phyloP scores from a whole-genome alignment of 2,113 vertebrate genomes.

The Chrysemys picta region DNA sequence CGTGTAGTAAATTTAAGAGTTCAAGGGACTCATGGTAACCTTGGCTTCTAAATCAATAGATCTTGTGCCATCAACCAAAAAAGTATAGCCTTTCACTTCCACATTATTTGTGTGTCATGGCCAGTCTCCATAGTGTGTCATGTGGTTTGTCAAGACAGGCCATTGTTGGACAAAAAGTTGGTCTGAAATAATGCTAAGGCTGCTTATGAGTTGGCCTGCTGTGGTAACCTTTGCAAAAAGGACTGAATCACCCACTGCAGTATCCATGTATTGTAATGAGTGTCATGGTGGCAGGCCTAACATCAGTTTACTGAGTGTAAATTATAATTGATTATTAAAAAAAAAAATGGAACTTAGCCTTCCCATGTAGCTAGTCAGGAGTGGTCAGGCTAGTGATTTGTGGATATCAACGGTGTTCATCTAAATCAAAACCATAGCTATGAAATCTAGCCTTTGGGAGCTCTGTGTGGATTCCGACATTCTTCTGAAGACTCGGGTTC shows the following conservation, averaged over 20 bases:
- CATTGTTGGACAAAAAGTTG: neutral
- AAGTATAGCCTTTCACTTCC: neutral
- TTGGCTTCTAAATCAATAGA: neutral
- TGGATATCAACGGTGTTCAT: neutral
- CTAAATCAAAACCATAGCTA: neutral
- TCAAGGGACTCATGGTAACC: rapidly evolving
- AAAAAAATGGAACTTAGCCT: neutral
- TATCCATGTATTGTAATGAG: neutral
- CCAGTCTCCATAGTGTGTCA: neutral
- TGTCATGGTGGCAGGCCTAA: neutral
- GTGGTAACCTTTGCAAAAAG: neutral
- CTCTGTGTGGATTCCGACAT: neutral
- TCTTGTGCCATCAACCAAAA: neutral
- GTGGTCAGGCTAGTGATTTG: neutral
- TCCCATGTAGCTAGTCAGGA: neutral
- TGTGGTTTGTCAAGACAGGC: neutral
- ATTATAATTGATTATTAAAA: neutral
- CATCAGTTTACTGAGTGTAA: neutral
- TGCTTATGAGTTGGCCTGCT: neutral
- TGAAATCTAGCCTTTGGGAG: neutral
- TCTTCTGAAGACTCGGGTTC: neutral
- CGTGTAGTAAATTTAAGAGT: neutral
- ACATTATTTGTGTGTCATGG: neutral
- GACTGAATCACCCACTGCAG: rapidly evolving
- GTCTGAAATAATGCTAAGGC: neutral